Conservation (phyloP, 2,113 vertebrate species). For the Semnornis frantzii region DNA sequence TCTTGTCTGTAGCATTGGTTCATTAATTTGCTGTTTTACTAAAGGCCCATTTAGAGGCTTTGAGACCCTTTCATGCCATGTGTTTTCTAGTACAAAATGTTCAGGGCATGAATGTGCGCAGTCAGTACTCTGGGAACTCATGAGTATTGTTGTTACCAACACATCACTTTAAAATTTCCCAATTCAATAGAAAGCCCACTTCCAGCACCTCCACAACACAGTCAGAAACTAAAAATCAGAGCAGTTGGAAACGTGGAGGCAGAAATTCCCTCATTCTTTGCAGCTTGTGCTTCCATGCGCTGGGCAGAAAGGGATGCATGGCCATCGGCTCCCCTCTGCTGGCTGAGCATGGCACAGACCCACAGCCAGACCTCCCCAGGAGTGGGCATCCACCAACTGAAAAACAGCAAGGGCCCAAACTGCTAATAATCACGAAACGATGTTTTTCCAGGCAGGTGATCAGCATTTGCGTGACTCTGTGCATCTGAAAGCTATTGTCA, state of each 20-base stretch:
- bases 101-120: neutral
- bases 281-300: neutral
- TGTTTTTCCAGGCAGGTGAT: neutral
- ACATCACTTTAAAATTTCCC: neutral
- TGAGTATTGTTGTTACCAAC: neutral
- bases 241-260: neutral
- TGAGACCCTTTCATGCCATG: neutral
- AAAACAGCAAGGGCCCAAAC: neutral
- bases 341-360: neutral
- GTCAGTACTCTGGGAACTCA: neutral
- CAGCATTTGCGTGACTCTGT: neutral
- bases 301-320: rapidly evolving
- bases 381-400: rapidly evolving
- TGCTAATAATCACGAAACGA: neutral
- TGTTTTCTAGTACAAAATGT: neutral
- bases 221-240: neutral
- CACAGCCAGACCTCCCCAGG: rapidly evolving
- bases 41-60: neutral
- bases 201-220: neutral
- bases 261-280: neutral
- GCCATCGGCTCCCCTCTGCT: constrained; percentile 4
- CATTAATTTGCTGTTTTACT: constrained; percentile 7
- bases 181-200: neutral
- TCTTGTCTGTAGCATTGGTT: neutral
- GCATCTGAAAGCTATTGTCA: neutral